phyloP scores from a whole-genome alignment of 1,140 invertebrate species.

The Sitodiplosis mosellana region DNA sequence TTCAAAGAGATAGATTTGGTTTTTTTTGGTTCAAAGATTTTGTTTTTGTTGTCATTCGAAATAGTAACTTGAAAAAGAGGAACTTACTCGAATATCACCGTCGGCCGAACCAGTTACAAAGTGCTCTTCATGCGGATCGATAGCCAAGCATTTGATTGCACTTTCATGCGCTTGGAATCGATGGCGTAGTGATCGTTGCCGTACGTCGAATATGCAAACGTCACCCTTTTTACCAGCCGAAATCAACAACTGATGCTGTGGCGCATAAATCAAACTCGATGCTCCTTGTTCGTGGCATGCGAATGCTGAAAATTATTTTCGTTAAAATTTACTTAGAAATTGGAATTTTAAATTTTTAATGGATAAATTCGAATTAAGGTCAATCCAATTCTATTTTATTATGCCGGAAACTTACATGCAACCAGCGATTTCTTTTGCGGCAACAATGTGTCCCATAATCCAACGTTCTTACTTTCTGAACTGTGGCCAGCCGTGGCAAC shows the following conservation, averaged over 20 bases:
- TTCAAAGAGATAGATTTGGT: background rate
- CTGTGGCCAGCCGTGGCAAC: conserved; percentile 96
- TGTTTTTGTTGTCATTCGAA: background rate
- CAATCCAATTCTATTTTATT: no score
- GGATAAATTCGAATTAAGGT: background rate
- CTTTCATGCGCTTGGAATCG: conserved; percentile 81
- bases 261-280: conserved; percentile 77
- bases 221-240: conserved; percentile 93
- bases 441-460: conserved; percentile 94
- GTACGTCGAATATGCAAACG: conserved; percentile 85
- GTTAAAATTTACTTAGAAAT: no score
- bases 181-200: conserved; percentile 71
- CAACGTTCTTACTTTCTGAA: conserved; percentile 93
- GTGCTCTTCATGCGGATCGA: conserved; percentile 89
- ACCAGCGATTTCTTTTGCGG: conserved; percentile 87
- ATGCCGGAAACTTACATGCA: conserved; percentile 49
- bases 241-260: conserved; percentile 75
- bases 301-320: conserved; percentile 43
- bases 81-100: conserved; percentile 87
- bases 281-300: conserved; percentile 85
- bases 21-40: background rate
- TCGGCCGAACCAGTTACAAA: conserved; percentile 96
- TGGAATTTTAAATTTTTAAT: background rate
- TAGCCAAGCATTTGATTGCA: conserved; percentile 82
- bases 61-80: conserved; percentile 1